These are phyloP conservation scores for Podocnemis expansa DNA, from an alignment of 2,113 vertebrate genomes.

Conservation along the genomic window DNA sequence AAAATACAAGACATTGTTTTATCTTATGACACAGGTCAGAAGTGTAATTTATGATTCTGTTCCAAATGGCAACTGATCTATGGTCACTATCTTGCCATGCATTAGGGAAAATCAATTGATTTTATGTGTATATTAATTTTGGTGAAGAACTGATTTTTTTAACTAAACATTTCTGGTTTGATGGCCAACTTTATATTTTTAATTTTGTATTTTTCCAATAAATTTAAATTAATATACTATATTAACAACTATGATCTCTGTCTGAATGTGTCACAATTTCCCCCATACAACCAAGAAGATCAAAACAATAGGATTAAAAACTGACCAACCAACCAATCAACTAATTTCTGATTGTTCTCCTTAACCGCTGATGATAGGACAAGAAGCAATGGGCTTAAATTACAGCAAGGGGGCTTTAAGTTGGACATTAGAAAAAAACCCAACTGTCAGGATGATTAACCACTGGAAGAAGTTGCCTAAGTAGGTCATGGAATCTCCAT, in stretches of 20 bases:
- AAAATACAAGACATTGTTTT: not conserved
- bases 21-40: not conserved
- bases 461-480: no score
- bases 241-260: not conserved
- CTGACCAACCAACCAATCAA: no score
- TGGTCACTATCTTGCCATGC: not conserved
- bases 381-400: no score
- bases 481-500: no score
- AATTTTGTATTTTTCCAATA: no score
- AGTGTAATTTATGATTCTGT: not conserved
- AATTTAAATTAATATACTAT: not conserved
- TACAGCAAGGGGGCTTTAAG: no score
- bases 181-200: not conserved
- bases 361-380: no score
- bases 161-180: not conserved
- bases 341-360: no score
- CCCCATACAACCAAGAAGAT: not conserved
- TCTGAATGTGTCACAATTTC: no score
- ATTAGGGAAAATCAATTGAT: not conserved
- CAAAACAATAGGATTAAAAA: not conserved
- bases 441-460: no score
- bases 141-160: not conserved
- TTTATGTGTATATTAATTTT: not conserved
- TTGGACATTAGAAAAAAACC: no score
- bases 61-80: not conserved